phyloP scores from a whole-genome alignment of 2,888 invertebrate species.

The Ophion slaviceki region DNA sequence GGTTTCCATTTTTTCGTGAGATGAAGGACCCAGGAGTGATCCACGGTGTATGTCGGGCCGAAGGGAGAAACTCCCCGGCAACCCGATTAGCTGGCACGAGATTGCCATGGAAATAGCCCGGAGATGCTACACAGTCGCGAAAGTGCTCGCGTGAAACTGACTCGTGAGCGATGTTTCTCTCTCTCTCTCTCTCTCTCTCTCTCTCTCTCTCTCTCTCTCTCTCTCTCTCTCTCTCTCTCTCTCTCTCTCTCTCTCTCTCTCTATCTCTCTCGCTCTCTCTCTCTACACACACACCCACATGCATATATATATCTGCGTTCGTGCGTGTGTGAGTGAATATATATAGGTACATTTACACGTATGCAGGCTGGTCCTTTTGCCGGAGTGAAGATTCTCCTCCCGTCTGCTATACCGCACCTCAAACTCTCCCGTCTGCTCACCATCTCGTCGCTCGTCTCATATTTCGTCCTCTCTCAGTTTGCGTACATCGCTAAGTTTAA shows the following conservation, averaged over 20 bases:
- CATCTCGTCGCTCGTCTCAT: constrained; percentile 52
- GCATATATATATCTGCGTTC: not conserved
- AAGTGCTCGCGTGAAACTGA: constrained; percentile 60
- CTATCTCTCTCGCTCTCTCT: too few relatives aligned
- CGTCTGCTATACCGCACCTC: constrained; percentile 45
- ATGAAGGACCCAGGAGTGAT: constrained; percentile 54
- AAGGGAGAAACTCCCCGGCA: constrained; percentile 63
- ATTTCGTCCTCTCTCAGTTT: constrained; percentile 44
- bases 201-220: constrained; percentile 8
- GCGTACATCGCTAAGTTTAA: constrained; percentile 54
- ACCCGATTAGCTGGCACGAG: constrained; percentile 78
- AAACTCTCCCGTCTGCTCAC: constrained; percentile 50
- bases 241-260: too few relatives aligned
- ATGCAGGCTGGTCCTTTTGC: constrained; percentile 51
- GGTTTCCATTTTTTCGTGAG: constrained; percentile 50
- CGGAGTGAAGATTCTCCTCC: constrained; percentile 49
- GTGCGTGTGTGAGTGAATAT: not conserved
- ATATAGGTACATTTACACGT: constrained; percentile 30
- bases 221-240: not conserved
- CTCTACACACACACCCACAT: constrained; percentile 1
- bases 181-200: constrained; percentile 23
- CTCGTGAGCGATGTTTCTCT: constrained; percentile 50
- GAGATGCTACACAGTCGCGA: constrained; percentile 71
- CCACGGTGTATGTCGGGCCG: constrained; percentile 41
- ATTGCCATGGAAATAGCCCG: constrained; percentile 79